Percentiles rank a stretch among this genome's conserved stretches.
phyloP scores from a whole-genome alignment of 1,140 invertebrate species.

The Drosophila ananassae region DNA sequence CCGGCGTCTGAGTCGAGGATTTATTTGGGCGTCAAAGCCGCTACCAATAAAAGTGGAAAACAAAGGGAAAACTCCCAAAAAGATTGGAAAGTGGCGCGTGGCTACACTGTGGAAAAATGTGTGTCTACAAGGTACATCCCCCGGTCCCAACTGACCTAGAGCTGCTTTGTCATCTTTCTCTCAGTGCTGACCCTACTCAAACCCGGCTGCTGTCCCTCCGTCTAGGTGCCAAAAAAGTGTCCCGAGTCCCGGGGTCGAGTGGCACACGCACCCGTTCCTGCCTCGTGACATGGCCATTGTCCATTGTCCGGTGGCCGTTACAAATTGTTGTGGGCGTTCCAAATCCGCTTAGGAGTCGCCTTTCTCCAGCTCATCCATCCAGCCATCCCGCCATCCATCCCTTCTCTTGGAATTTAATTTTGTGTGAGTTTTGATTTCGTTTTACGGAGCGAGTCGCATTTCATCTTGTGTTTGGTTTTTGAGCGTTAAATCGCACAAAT shows the following conservation, averaged over 20 bases:
- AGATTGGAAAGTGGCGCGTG: constrained; percentile 61
- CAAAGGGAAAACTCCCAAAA: constrained; percentile 53
- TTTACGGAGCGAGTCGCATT: constrained; percentile 50
- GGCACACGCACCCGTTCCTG: constrained; percentile 37
- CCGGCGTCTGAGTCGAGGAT: constrained; percentile 43
- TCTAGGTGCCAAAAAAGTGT: constrained; percentile 51
- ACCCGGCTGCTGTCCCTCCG: constrained; percentile 49
- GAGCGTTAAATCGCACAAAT: constrained; percentile 79
- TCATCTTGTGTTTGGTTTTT: constrained; percentile 72
- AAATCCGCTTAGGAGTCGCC: constrained; percentile 78
- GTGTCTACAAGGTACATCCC: not conserved
- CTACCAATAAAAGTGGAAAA: constrained; percentile 67
- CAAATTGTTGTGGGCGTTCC: constrained; percentile 83
- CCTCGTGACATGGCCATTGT: constrained; percentile 22
- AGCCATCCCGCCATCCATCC: constrained; percentile 6
- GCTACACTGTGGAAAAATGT: not conserved
- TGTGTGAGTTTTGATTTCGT: constrained; percentile 53
- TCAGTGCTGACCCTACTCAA: constrained; percentile 18
- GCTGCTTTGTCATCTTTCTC: not conserved
- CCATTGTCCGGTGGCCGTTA: constrained; percentile 57
- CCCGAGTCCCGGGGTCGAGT: constrained; percentile 3
- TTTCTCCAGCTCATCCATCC: constrained; percentile 35
- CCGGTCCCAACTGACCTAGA: too few relatives aligned
- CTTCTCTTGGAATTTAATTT: constrained; percentile 55
- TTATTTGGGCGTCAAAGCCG: constrained; percentile 62